Conservation (phyloP, 2,113 vertebrate genomes). For the Cinclus cinclus region DNA sequence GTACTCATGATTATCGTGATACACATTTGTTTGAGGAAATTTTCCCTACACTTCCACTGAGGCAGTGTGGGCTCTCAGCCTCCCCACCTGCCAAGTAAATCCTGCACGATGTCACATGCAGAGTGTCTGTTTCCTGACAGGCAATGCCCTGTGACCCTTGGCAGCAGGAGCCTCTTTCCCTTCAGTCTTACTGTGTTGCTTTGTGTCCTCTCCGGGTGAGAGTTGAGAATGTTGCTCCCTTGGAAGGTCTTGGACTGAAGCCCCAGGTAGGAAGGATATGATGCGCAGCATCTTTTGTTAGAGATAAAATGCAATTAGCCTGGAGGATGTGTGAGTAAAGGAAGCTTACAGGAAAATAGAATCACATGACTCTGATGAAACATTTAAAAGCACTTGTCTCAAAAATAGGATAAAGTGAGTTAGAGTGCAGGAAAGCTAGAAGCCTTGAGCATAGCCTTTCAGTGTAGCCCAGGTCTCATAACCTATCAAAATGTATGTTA, state of each 20-base stretch:
- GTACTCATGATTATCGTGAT: not conserved
- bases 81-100: not conserved
- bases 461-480: not conserved
- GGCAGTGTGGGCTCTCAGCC: not conserved
- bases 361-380: not conserved
- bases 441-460: not conserved
- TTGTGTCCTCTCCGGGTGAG: not conserved
- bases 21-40: not conserved
- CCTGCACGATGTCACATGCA: not conserved
- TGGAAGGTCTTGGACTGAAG: conserved; percentile 14
- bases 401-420: not conserved
- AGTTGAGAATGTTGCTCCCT: not conserved
- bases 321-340: conserved; percentile 49
- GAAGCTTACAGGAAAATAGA: conserved; percentile 50
- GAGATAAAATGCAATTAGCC: conserved; percentile 65
- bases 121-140: conserved; percentile 45
- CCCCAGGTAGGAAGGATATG: conserved; percentile 62
- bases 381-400: conserved; percentile 18
- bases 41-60: not conserved
- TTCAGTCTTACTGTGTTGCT: not conserved
- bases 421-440: not conserved
- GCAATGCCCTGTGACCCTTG: conserved; percentile 26
- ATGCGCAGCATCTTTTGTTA: conserved; percentile 40
- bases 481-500: not conserved
- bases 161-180: not conserved